Percentiles rank a stretch among this genome's conserved stretches.
These are phyloP conservation scores for Tuta absoluta DNA, from an alignment of 2,888 invertebrate species.

Conservation along the genomic window DNA sequence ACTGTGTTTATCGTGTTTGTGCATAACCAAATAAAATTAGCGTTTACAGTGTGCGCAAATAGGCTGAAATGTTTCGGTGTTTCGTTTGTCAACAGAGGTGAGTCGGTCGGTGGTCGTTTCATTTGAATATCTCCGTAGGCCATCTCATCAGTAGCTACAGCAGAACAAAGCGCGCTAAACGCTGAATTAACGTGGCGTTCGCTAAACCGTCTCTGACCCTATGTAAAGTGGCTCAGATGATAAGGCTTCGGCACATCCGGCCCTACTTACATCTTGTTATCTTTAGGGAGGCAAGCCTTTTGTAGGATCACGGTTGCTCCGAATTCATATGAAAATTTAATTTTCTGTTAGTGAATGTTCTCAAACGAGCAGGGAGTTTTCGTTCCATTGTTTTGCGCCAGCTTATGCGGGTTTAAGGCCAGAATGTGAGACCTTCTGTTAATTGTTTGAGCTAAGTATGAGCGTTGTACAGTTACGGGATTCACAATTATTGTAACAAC, in stretches of 20 bases:
- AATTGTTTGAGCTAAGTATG: conserved; percentile 75
- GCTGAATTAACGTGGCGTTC: conserved; percentile 67
- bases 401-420: conserved; percentile 72
- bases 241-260: conserved; percentile 62
- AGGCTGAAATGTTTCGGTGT: conserved; percentile 54
- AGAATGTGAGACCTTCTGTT: conserved; percentile 70
- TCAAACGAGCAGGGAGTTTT: conserved; percentile 67
- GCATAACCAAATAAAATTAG: conserved; percentile 52
- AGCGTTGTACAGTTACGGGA: conserved; percentile 65
- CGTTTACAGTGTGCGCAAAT: conserved; percentile 57
- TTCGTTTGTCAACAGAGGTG: conserved; percentile 61
- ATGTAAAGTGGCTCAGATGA: conserved; percentile 64
- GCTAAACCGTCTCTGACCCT: conserved; percentile 68
- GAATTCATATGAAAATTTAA: conserved; percentile 78
- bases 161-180: conserved; percentile 67
- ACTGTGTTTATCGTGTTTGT: conserved; percentile 28
- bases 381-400: conserved; percentile 69
- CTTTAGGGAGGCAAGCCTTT: conserved; percentile 64
- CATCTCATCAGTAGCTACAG: conserved; percentile 59
- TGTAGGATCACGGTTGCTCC: conserved; percentile 65
- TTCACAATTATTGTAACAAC: conserved; percentile 72
- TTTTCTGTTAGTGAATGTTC: conserved; percentile 73
- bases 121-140: conserved; percentile 68
- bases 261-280: conserved; percentile 71
- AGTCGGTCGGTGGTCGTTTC: conserved; percentile 51